Evolutionary conservation across 2,113 vertebrate species (phyloP).

Genomic region (Pontoporia blainvillei): DNA sequence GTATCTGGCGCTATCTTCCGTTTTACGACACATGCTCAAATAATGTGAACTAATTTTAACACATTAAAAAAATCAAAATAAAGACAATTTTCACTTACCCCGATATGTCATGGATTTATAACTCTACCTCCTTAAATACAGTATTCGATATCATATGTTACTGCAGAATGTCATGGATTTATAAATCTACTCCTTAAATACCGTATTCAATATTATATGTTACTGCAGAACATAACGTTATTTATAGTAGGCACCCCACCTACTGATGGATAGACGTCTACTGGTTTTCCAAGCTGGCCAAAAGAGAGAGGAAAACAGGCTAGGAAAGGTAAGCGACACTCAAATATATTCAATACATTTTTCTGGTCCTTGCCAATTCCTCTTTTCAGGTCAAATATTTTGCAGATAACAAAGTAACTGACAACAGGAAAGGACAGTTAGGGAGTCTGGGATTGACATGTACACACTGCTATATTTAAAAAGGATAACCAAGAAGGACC

Average conservation of each 20-base stretch:
- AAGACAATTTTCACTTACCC: slow-evolving; percentile 1
- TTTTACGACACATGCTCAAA: background rate
- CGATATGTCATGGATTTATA: background rate
- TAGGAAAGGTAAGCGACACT: background rate
- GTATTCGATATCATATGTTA: background rate
- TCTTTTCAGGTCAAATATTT: slow-evolving; percentile 26
- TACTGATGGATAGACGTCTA: slow-evolving; percentile 1
- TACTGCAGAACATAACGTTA: background rate
- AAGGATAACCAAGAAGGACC: too few relatives aligned
- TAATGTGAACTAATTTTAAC: slow-evolving; percentile 25
- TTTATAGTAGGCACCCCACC: background rate
- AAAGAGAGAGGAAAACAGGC: background rate
- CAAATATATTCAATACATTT: background rate
- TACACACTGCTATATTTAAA: too few relatives aligned
- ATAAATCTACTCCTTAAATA: background rate
- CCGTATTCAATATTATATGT: background rate
- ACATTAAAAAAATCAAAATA: background rate
- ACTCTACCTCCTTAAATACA: background rate
- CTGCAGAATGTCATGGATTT: background rate
- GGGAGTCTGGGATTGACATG: too few relatives aligned
- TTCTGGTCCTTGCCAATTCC: slow-evolving; percentile 9
- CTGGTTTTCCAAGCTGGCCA: slow-evolving; percentile 12
- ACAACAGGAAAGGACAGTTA: background rate
- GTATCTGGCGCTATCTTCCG: background rate
- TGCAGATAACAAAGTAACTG: slow-evolving; percentile 1